Percentiles rank a stretch among this genome's conserved stretches.
Conservation (phyloP, 2,113 vertebrate species). For the Odocoileus hemionus region DNA sequence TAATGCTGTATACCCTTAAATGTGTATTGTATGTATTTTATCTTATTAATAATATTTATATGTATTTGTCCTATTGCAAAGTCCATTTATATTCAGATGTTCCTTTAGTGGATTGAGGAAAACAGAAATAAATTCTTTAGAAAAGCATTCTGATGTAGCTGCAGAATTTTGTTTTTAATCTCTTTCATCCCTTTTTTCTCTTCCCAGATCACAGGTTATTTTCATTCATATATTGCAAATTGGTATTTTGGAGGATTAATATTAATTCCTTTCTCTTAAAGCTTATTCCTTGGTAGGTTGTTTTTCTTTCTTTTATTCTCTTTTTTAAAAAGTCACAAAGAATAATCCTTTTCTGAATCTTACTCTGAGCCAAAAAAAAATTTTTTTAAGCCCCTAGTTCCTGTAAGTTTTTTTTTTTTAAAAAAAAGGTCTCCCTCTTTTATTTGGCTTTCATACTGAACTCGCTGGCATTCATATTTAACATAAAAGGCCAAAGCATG, state of each 20-base stretch:
- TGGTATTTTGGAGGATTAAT: constrained; percentile 36
- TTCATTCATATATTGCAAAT: constrained; percentile 37
- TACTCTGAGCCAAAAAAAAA: neutral
- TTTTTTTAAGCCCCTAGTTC: neutral
- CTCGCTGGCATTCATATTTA: constrained; percentile 23
- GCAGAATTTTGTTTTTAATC: constrained; percentile 29
- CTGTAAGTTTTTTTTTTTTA: neutral
- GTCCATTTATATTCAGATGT: neutral
- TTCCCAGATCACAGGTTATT: neutral
- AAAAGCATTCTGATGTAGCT: constrained; percentile 7
- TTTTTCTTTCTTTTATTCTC: constrained; percentile 28
- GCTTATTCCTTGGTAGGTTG: neutral
- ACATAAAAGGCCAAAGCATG: constrained; percentile 19
- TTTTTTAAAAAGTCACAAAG: neutral
- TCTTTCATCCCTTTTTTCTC: neutral
- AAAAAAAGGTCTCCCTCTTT: neutral
- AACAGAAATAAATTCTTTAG: constrained; percentile 26
- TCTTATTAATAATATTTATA: constrained; percentile 31
- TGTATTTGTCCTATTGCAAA: constrained; percentile 32
- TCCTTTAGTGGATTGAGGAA: constrained; percentile 7
- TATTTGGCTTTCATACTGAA: neutral
- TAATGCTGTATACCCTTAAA: constrained; percentile 15
- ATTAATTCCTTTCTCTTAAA: constrained; percentile 22
- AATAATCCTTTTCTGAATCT: constrained; percentile 10
- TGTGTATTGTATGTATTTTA: constrained; percentile 27